These are phyloP conservation scores for Lophochroa leadbeateri DNA, from an alignment of 2,113 vertebrate genomes.

Conservation along the genomic window DNA sequence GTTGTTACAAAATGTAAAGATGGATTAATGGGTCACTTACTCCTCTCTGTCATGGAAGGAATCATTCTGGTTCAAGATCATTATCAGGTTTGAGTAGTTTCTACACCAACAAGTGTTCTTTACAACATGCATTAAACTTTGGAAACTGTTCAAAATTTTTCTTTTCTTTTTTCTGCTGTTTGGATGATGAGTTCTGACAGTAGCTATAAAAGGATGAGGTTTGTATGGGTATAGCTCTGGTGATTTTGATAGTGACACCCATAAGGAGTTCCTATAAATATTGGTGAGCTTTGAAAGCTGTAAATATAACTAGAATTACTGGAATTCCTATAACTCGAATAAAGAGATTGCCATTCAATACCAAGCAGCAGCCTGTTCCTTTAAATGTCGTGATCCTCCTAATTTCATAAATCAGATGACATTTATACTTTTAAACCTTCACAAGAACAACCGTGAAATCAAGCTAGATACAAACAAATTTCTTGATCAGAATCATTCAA, in stretches of 20 bases:
- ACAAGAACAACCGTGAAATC: not conserved
- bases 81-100: slow-evolving; percentile 66
- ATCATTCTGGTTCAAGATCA: not conserved
- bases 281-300: not conserved
- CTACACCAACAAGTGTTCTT: not conserved
- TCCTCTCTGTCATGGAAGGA: slow-evolving; percentile 30
- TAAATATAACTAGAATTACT: not conserved
- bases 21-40: not conserved
- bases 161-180: not conserved
- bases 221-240: not conserved
- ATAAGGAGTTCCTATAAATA: not conserved
- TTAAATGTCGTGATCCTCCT: not conserved
- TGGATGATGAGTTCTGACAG: not conserved
- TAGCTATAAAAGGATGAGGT: not conserved
- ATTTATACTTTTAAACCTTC: not conserved
- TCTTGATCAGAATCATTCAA: not conserved
- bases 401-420: not conserved
- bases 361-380: not conserved
- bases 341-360: not conserved
- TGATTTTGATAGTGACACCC: not conserved
- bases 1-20: slow-evolving; percentile 3
- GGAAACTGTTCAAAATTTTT: not conserved
- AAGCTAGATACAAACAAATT: not conserved
- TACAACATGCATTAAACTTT: not conserved
- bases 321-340: not conserved